Base-by-base conservation (phyloP, 2,888 invertebrate species). In the Sarcophaga caerulescens region DNA sequence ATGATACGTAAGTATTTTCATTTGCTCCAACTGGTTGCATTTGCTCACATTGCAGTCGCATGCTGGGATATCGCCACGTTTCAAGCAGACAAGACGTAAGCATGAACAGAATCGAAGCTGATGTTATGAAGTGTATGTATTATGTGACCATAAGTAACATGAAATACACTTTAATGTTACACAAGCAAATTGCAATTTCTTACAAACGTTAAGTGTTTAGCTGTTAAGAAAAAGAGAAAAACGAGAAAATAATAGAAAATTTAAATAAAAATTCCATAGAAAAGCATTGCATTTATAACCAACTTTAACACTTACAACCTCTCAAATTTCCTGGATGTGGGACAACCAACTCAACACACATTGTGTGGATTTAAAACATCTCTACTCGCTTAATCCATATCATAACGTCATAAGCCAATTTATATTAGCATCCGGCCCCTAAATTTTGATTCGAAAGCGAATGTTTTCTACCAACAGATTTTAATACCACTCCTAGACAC, bases 141-240 rank as follows among this genome's bases (percentile, higher is more conserved):
- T 21, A 21, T 68, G 8, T 69, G 35, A 14, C 77, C 17, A 52
- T 60, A 75, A 79, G 71, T 73, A 83, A 85, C 68, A 80, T 73
- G 68, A 80, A 85, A 80, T 80, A 69, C 68, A 80, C 73, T 83
- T 83, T 63, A 76, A 70, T 59, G 73, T 76, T 82, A 80, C 76
- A 81, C 76, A 81, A 80, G 77, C 76, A 83, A 84, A 81, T 83
- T 83, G 83, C 76, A 77, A 83, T 85, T 83, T 71, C 77, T 80
- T 85, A 73, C 76, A 83, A 85, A 85, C 83, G 76, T 85, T 83
- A 83, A 85, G 85, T 81, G 80, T 83, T 83, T 77, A 35, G 35
- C 6, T 35, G 35, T 63, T 70, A 74, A 73, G 47, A 47, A 60
- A 19, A 60, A 66, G 2, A 44, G 35, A 66, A 17, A 66, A 66